phyloP scores from a whole-genome alignment of 2,797 vertebrate genomes.

The Dendrocincla tyrannina region DNA sequence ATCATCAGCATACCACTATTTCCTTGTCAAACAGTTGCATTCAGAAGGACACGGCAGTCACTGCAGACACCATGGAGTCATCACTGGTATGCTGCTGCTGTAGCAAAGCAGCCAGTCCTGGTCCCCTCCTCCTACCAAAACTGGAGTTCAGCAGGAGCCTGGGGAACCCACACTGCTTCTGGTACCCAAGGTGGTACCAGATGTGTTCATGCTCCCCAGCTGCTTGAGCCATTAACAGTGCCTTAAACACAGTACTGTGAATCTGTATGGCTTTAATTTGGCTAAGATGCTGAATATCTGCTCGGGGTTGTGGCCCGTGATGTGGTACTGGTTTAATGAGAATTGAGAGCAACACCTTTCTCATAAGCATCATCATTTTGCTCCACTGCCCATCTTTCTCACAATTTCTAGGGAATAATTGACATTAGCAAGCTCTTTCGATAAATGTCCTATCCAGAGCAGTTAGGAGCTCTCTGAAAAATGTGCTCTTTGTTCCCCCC shows the following conservation, averaged over 20 bases:
- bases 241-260: background rate
- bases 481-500: accelerated
- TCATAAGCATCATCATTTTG: background rate
- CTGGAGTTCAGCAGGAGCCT: background rate
- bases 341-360: background rate
- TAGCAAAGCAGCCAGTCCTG: background rate
- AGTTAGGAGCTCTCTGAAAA: background rate
- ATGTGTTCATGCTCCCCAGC: background rate
- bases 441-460: background rate
- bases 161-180: background rate
- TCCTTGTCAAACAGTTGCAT: background rate
- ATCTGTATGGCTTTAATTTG: accelerated
- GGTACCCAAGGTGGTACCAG: background rate
- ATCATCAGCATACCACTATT: background rate
- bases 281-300: background rate
- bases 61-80: background rate
- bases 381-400: background rate
- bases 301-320: background rate
- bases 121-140: background rate
- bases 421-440: background rate
- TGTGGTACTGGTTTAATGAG: background rate
- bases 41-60: background rate
- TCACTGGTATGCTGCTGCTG: background rate
- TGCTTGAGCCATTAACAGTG: background rate
- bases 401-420: background rate